These are phyloP conservation scores for Acrobasis suavella DNA, from an alignment of 2,888 invertebrate genomes.

Conservation along the genomic window DNA sequence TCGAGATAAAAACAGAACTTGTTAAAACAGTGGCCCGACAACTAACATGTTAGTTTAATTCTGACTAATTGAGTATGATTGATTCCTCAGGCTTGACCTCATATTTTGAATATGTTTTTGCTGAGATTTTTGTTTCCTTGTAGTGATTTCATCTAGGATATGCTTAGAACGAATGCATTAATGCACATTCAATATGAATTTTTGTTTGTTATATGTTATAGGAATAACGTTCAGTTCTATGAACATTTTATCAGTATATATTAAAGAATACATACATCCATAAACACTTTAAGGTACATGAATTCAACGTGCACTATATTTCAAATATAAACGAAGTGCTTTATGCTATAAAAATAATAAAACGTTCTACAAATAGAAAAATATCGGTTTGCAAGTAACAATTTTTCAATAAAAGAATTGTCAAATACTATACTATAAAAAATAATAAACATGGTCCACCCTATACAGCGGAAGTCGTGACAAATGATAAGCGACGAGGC, in stretches of 20 bases:
- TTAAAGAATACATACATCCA: no score
- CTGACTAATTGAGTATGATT: conserved; percentile 20
- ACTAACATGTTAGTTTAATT: conserved; percentile 7
- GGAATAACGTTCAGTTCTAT: no score
- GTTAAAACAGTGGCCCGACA: conserved; percentile 18
- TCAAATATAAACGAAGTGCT: no score
- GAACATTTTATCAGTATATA: no score
- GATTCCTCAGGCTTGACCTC: conserved; percentile 11
- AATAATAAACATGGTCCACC: background rate
- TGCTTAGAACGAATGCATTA: background rate
- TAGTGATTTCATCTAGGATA: background rate
- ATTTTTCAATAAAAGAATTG: no score
- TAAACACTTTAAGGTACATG: no score
- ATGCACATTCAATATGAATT: background rate
- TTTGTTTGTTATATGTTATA: no score
- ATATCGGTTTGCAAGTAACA: no score
- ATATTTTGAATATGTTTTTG: background rate
- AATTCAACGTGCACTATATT: no score
- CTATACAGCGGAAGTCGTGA: conserved; percentile 24
- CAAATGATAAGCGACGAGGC: conserved; percentile 25
- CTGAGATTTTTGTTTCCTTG: background rate
- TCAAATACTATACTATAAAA: no score
- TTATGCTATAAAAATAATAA: no score
- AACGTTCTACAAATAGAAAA: no score
- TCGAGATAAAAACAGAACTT: conserved; percentile 30